Percentiles rank a stretch among this genome's conserved stretches.
phyloP scores from a whole-genome alignment of 2,797 vertebrate species.

The Girardinus metallicus region DNA sequence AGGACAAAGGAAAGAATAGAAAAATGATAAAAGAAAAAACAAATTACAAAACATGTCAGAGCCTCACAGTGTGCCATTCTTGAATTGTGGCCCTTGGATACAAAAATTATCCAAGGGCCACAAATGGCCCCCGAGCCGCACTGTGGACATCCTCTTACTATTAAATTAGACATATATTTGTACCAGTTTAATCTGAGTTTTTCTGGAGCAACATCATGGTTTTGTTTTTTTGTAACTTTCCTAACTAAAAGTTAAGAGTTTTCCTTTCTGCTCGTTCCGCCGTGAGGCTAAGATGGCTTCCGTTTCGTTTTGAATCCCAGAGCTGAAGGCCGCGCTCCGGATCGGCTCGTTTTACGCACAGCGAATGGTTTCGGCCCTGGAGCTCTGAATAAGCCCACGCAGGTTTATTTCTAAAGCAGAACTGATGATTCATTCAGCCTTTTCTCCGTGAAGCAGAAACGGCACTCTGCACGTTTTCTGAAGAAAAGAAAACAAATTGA shows the following conservation, averaged over 20 bases:
- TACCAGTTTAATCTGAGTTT: neutral
- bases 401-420: conserved; percentile 26
- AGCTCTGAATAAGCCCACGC: conserved; percentile 27
- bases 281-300: neutral
- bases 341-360: neutral
- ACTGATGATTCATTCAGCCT: conserved; percentile 52
- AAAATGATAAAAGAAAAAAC: neutral
- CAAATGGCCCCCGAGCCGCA: too few species aligned
- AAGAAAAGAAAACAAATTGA: conserved; percentile 29
- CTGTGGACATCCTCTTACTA: neutral
- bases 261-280: neutral
- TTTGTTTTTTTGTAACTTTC: neutral
- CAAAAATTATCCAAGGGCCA: too few species aligned
- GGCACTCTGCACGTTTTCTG: conserved; percentile 6
- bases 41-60: neutral
- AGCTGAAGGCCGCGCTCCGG: neutral
- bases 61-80: neutral
- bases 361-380: conserved; percentile 49
- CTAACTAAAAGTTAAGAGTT: neutral
- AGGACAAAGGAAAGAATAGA: neutral
- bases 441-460: conserved; percentile 11
- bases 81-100: too few species aligned
- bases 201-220: neutral
- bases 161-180: neutral
- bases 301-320: neutral